These are phyloP conservation scores for Trachelus stipa DNA, from an alignment of 2,888 invertebrate genomes.

Conservation along the genomic window DNA sequence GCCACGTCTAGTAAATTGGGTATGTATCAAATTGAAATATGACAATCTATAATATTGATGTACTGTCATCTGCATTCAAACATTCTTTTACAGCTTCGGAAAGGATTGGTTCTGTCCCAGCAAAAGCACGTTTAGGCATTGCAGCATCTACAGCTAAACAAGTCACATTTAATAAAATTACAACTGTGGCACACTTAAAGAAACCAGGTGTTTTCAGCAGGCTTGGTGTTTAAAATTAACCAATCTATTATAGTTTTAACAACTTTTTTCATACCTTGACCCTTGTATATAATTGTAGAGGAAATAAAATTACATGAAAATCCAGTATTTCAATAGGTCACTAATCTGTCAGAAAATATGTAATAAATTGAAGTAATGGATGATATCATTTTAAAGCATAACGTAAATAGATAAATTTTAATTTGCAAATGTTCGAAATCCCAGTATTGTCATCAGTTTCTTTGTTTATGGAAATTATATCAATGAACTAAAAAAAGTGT, in stretches of 20 bases:
- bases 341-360: background rate
- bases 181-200: constrained; percentile 52
- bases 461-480: background rate
- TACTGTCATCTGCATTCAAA: background rate
- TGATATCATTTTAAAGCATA: background rate
- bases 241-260: background rate
- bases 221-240: constrained; percentile 50
- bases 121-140: constrained; percentile 59
- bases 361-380: background rate
- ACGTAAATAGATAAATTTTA: background rate
- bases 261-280: background rate
- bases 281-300: background rate
- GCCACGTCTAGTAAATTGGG: constrained; percentile 52
- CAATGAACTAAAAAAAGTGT: background rate
- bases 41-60: background rate
- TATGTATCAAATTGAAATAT: constrained; percentile 25
- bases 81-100: constrained; percentile 55
- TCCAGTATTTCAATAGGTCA: background rate
- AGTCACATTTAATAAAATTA: constrained; percentile 60
- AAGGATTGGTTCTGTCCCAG: constrained; percentile 49
- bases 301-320: background rate
- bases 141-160: constrained; percentile 47
- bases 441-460: background rate
- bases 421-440: background rate
- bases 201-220: constrained; percentile 62